Evolutionary conservation across 2,113 vertebrate species (phyloP).

Genomic region (Seriola dumerili): DNA sequence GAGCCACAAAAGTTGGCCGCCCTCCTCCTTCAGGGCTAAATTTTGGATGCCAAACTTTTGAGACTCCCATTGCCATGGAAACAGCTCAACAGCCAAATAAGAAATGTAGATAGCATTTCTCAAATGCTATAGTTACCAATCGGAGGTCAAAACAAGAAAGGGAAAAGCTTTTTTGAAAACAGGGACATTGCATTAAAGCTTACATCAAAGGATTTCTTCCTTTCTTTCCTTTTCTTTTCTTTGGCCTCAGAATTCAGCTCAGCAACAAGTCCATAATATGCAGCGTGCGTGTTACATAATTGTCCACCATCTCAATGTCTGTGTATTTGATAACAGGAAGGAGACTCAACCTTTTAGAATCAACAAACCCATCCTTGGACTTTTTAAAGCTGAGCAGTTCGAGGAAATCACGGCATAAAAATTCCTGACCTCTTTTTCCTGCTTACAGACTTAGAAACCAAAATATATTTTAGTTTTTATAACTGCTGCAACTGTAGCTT

Average conservation of each 20-base stretch:
- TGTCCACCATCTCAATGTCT: conserved; percentile 39
- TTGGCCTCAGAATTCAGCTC: conserved; percentile 18
- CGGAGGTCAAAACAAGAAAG: conserved; percentile 37
- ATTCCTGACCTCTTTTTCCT: conserved; percentile 37
- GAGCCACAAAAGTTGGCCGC: conserved; percentile 8
- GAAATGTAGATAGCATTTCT: conserved; percentile 51
- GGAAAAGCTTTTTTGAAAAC: conserved; percentile 17
- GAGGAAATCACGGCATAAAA: conserved; percentile 28
- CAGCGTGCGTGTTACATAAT: conserved; percentile 54
- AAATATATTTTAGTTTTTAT: not conserved
- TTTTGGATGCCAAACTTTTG: conserved; percentile 58
- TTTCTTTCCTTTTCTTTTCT: conserved; percentile 17
- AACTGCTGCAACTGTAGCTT: not conserved
- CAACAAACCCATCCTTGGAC: conserved; percentile 39
- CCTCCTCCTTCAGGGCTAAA: conserved; percentile 25
- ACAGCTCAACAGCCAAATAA: conserved; percentile 46
- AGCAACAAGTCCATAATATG: conserved; percentile 24
- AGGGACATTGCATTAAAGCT: conserved; percentile 16
- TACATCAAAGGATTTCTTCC: conserved; percentile 16
- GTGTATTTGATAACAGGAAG: conserved; percentile 53
- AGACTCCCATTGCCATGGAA: conserved; percentile 62
- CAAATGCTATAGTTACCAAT: conserved; percentile 27
- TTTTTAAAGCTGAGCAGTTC: conserved; percentile 21
- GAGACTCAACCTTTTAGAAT: conserved; percentile 48
- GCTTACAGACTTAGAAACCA: conserved; percentile 2